phyloP scores from a whole-genome alignment of 2,113 vertebrate genomes.

The Lonchura striata region DNA sequence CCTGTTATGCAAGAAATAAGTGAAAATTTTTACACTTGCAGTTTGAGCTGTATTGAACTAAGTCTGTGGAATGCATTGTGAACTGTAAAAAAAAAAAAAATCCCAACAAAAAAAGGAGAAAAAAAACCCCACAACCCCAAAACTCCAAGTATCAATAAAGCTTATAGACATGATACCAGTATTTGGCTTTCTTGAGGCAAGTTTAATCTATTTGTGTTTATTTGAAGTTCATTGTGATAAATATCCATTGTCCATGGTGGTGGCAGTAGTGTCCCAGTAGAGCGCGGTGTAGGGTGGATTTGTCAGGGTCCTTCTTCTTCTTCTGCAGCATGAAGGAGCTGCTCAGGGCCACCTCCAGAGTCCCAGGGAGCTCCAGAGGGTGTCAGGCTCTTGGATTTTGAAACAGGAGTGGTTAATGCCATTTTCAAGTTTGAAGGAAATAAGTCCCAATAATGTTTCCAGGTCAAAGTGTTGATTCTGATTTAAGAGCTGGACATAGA shows the following conservation, averaged over 20 bases:
- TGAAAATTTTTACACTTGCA: conserved; percentile 86
- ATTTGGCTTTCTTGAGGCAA: conserved; percentile 54
- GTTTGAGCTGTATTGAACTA: conserved; percentile 86
- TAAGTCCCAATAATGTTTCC: not conserved
- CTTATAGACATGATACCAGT: conserved; percentile 80
- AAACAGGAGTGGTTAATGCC: not conserved
- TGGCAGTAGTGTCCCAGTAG: not conserved
- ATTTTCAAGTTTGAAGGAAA: not conserved
- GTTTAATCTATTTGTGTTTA: not conserved
- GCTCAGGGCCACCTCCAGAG: not conserved
- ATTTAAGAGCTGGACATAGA: not conserved
- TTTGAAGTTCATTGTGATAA: not conserved
- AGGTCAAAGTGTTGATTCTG: not conserved
- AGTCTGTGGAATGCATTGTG: conserved; percentile 98
- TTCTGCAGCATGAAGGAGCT: not conserved
- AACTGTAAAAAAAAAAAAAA: conserved; percentile 79
- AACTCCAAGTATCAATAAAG: conserved; percentile 91
- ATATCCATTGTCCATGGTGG: not conserved
- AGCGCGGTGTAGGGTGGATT: not conserved
- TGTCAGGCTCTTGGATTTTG: not conserved
- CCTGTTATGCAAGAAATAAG: conserved; percentile 87
- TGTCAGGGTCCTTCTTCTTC: not conserved
- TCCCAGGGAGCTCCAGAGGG: not conserved
- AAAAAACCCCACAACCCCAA: conserved; percentile 2
- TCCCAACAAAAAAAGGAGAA: conserved; percentile 39